Evolutionary conservation across 2,888 invertebrate genomes (phyloP).

Genomic region (Augiades crinisus): DNA sequence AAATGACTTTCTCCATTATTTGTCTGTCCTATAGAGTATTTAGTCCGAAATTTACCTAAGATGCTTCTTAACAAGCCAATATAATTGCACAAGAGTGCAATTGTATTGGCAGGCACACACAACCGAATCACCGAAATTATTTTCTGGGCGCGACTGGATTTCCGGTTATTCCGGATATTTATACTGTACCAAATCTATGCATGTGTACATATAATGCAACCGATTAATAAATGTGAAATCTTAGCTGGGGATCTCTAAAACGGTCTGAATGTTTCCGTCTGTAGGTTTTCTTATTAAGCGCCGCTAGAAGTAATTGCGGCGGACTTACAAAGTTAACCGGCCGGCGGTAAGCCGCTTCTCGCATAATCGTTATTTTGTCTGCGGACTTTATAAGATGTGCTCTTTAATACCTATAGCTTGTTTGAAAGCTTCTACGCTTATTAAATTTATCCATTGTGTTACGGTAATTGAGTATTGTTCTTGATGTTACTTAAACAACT

Average conservation of each 20-base stretch:
- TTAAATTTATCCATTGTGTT: slow-evolving; percentile 8
- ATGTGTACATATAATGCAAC: too few species aligned
- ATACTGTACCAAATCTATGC: too few species aligned
- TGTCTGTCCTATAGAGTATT: too few species aligned
- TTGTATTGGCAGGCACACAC: too few species aligned
- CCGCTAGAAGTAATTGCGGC: slow-evolving; percentile 69
- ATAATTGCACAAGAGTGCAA: too few species aligned
- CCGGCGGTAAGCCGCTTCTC: slow-evolving; percentile 60
- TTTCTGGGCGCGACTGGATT: too few species aligned
- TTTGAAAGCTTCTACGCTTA: slow-evolving; percentile 20
- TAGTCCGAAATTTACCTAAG: too few species aligned
- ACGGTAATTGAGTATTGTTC: not conserved
- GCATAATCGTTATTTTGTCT: slow-evolving; percentile 79
- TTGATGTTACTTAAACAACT: too few species aligned
- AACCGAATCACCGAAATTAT: too few species aligned
- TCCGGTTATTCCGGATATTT: too few species aligned
- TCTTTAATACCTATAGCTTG: slow-evolving; percentile 24
- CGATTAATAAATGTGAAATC: not conserved
- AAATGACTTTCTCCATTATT: too few species aligned
- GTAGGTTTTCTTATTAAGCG: slow-evolving; percentile 66
- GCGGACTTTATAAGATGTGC: slow-evolving; percentile 73
- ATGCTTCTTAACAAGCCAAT: too few species aligned
- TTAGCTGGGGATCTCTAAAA: not conserved
- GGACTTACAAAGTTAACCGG: slow-evolving; percentile 77
- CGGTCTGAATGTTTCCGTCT: slow-evolving; percentile 51